These are phyloP conservation scores for Hetaerina americana DNA, from an alignment of 1,140 invertebrate species.

Conservation along the genomic window DNA sequence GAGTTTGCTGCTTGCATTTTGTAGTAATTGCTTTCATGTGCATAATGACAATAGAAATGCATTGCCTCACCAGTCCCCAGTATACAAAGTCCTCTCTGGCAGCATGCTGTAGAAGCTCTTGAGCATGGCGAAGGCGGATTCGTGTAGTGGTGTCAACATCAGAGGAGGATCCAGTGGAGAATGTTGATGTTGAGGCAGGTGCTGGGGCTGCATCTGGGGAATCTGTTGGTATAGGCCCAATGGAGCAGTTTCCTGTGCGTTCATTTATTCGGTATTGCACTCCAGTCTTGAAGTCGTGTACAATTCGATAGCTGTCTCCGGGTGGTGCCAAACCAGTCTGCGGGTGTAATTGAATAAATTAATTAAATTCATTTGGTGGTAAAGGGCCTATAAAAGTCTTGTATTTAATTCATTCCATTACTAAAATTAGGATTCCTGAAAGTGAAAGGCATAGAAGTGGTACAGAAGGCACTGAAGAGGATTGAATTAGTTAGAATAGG, in stretches of 20 bases:
- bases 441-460: too few species aligned
- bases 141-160: constrained; percentile 14
- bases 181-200: neutral
- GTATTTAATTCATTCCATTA: too few species aligned
- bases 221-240: constrained; percentile 18
- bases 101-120: constrained; percentile 19
- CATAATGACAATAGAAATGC: too few species aligned
- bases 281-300: constrained; percentile 22
- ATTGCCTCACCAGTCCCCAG: constrained; percentile 16
- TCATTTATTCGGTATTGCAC: constrained; percentile 22
- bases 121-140: constrained; percentile 20
- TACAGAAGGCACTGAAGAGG: too few species aligned
- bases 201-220: constrained; percentile 18
- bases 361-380: too few species aligned
- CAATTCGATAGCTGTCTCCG: constrained; percentile 17
- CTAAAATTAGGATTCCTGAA: too few species aligned
- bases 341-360: too few species aligned
- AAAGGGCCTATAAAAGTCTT: too few species aligned
- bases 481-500: too few species aligned
- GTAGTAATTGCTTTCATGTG: neutral
- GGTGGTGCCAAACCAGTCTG: constrained; percentile 8
- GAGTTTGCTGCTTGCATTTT: too few species aligned
- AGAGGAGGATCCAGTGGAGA: neutral
- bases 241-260: constrained; percentile 19
- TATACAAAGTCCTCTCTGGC: constrained; percentile 20